Percentiles rank a stretch among this genome's conserved stretches.
Conservation (phyloP, 1,140 invertebrate genomes). For the Drosophila pandora region DNA sequence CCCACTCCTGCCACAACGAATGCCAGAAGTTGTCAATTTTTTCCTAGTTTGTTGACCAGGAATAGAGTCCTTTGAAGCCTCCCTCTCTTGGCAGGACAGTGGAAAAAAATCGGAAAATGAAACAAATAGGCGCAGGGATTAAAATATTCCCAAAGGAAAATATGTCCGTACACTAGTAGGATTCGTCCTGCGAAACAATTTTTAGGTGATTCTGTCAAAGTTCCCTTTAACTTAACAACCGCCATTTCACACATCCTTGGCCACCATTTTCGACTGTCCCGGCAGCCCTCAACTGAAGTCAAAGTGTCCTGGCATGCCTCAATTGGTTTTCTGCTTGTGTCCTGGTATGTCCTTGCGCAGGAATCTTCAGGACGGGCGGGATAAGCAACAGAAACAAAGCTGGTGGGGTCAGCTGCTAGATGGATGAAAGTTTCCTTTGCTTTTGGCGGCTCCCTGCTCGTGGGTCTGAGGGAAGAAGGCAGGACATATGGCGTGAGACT, state of each 20-base stretch:
- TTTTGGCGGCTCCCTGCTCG: conserved; percentile 29
- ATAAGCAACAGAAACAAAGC: neutral
- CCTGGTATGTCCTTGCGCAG: conserved; percentile 2
- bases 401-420: conserved; percentile 12
- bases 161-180: neutral
- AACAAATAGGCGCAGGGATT: neutral
- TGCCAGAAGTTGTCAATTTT: conserved; percentile 61
- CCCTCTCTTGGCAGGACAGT: neutral
- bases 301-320: conserved; percentile 62
- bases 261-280: neutral
- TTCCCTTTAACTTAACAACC: neutral
- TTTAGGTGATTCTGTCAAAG: neutral
- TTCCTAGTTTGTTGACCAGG: conserved; percentile 38
- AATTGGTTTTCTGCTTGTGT: conserved; percentile 38
- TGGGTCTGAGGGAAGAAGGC: neutral
- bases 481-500: too few species aligned
- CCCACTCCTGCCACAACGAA: neutral
- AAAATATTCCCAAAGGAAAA: neutral
- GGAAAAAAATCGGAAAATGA: neutral
- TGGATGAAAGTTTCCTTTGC: conserved; percentile 53
- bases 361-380: conserved; percentile 11
- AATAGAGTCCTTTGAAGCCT: neutral
- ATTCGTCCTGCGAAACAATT: neutral
- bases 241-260: neutral
- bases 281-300: conserved; percentile 53